These are phyloP conservation scores for Lithophane ornitopus DNA, from an alignment of 2,888 invertebrate species.

Conservation along the genomic window DNA sequence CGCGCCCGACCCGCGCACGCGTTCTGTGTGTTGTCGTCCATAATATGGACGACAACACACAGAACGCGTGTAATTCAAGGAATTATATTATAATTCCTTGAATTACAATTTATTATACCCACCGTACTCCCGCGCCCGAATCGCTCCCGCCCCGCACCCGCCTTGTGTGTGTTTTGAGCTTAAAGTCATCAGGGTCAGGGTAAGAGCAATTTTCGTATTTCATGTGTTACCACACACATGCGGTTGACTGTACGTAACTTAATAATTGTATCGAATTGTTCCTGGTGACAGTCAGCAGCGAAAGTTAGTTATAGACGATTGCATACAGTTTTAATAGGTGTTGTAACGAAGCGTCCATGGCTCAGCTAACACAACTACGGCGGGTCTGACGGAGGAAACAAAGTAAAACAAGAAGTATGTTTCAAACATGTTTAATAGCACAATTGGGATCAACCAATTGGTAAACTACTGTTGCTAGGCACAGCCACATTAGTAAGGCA, in stretches of 20 bases:
- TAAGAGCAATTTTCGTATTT: not conserved
- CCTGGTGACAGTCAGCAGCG: not conserved
- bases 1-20: too few relatives aligned
- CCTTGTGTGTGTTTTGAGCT: too few relatives aligned
- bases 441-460: not conserved
- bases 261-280: not conserved
- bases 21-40: too few relatives aligned
- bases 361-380: not conserved
- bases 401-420: not conserved
- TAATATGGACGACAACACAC: too few relatives aligned
- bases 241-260: not conserved
- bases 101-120: too few relatives aligned
- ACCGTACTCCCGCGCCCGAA: too few relatives aligned
- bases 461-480: too few relatives aligned
- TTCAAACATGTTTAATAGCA: constrained; percentile 1
- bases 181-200: too few relatives aligned
- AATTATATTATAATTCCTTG: too few relatives aligned
- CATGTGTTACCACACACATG: not conserved
- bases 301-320: not conserved
- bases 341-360: not conserved
- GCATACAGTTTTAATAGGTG: not conserved
- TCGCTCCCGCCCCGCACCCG: too few relatives aligned
- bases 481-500: too few relatives aligned
- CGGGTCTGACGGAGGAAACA: not conserved
- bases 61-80: too few relatives aligned